phyloP scores from a whole-genome alignment of 1,140 invertebrate species.

The Neodiprion lecontei region DNA sequence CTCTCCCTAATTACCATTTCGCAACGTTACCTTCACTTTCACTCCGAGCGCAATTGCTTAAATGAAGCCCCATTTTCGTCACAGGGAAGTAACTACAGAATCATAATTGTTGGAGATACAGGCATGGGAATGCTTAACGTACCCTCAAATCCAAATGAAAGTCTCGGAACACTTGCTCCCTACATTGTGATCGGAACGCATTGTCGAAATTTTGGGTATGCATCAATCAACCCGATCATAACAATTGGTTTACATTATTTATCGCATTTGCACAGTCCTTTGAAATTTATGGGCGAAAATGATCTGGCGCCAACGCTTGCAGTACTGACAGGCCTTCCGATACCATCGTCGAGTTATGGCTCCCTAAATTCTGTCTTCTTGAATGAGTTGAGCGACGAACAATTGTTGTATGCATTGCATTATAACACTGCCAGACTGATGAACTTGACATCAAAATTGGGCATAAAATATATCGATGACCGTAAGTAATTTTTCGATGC shows the following conservation, averaged over 20 bases:
- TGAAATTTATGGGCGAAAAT: conserved; percentile 69
- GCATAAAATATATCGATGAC: neutral
- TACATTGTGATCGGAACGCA: conserved; percentile 66
- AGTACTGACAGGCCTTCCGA: conserved; percentile 72
- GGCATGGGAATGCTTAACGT: conserved; percentile 57
- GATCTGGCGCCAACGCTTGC: conserved; percentile 82
- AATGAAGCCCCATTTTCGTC: neutral
- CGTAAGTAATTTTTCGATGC: neutral
- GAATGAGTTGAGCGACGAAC: conserved; percentile 42
- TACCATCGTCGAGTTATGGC: conserved; percentile 79
- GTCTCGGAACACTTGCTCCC: neutral
- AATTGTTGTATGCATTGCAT: conserved; percentile 66
- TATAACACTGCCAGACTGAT: conserved; percentile 59
- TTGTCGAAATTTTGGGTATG: conserved; percentile 10
- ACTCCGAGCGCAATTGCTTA: neutral
- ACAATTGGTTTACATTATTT: neutral
- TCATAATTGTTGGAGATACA: neutral
- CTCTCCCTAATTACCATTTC: neutral
- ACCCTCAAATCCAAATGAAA: neutral
- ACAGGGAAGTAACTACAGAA: neutral
- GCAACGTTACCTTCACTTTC: neutral
- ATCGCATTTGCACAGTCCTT: neutral
- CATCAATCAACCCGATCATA: neutral
- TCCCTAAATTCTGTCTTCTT: conserved; percentile 63
- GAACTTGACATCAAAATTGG: conserved; percentile 16